These are phyloP conservation scores for Melitaea athalia DNA, from an alignment of 2,888 invertebrate species.

Conservation along the genomic window DNA sequence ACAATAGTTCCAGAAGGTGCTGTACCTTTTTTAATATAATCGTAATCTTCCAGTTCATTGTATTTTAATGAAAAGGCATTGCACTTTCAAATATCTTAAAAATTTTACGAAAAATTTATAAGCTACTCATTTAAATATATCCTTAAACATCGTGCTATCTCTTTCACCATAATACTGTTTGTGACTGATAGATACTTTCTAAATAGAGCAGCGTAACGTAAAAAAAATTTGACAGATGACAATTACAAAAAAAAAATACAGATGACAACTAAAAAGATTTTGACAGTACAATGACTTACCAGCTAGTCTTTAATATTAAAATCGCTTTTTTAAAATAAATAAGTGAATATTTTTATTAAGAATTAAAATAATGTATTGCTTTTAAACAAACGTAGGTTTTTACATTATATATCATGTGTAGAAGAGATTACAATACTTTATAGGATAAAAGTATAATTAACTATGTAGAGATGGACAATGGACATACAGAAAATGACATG, in stretches of 20 bases:
- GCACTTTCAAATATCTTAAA: conserved; percentile 32
- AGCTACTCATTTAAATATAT: too few relatives aligned
- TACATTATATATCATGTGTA: conserved; percentile 17
- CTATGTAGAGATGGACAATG: conserved; percentile 9
- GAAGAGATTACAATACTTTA: conserved; percentile 21
- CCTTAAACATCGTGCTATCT: too few relatives aligned
- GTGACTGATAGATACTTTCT: too few relatives aligned
- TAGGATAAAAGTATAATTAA: conserved; percentile 26
- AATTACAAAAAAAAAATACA: conserved; percentile 5
- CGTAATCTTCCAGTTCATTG: conserved; percentile 58
- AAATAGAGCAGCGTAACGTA: too few relatives aligned
- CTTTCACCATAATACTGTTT: too few relatives aligned
- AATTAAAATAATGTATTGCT: conserved; percentile 28
- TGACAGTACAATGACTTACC: conserved; percentile 45
- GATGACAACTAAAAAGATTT: conserved; percentile 21
- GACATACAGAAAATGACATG: conserved; percentile 5
- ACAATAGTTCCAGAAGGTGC: conserved; percentile 56
- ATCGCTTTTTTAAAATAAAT: conserved; percentile 34
- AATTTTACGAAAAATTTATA: background rate
- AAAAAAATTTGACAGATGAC: background rate
- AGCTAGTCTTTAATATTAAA: conserved; percentile 61
- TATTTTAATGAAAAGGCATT: conserved; percentile 46
- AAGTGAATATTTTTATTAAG: conserved; percentile 25
- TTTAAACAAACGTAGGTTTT: conserved; percentile 17
- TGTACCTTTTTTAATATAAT: conserved; percentile 49